Conservation (phyloP, 2,888 invertebrate species). For the Acleris holmiana region DNA sequence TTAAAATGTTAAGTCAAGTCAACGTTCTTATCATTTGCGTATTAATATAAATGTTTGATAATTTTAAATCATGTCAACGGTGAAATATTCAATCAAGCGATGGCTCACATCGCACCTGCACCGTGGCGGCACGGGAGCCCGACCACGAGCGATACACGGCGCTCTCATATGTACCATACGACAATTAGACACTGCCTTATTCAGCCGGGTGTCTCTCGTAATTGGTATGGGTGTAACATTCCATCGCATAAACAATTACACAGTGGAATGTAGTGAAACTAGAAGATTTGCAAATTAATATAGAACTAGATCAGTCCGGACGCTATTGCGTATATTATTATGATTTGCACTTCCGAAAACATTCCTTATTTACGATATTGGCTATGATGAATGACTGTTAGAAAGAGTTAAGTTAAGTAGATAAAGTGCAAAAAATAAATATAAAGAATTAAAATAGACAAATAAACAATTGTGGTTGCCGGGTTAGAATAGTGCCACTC, state of each 20-base stretch:
- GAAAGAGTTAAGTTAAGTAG: not conserved
- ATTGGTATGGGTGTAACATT: conserved; percentile 65
- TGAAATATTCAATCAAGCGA: conserved; percentile 51
- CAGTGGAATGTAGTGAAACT: conserved; percentile 71
- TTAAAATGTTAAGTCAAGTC: too few species aligned
- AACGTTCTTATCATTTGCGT: too few species aligned
- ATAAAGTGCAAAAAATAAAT: too few species aligned
- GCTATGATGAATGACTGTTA: not conserved
- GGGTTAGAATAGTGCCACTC: too few species aligned
- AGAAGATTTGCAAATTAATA: conserved; percentile 67
- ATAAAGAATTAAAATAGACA: too few species aligned
- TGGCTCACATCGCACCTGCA: conserved; percentile 55
- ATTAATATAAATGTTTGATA: conserved; percentile 1
- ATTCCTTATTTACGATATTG: conserved; percentile 4
- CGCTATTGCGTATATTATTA: conserved; percentile 48
- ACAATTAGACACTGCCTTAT: conserved; percentile 43
- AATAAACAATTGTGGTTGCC: too few species aligned
- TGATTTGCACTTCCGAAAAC: conserved; percentile 39
- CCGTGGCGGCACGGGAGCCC: conserved; percentile 38
- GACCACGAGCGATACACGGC: conserved; percentile 39
- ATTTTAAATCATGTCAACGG: conserved; percentile 37
- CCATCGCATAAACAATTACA: conserved; percentile 65
- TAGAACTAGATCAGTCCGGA: conserved; percentile 54
- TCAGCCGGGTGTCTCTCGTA: conserved; percentile 49
- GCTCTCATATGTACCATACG: conserved; percentile 23